Evolutionary conservation across 2,113 vertebrate species (phyloP).

Genomic region (Gasterosteus aculeatus): DNA sequence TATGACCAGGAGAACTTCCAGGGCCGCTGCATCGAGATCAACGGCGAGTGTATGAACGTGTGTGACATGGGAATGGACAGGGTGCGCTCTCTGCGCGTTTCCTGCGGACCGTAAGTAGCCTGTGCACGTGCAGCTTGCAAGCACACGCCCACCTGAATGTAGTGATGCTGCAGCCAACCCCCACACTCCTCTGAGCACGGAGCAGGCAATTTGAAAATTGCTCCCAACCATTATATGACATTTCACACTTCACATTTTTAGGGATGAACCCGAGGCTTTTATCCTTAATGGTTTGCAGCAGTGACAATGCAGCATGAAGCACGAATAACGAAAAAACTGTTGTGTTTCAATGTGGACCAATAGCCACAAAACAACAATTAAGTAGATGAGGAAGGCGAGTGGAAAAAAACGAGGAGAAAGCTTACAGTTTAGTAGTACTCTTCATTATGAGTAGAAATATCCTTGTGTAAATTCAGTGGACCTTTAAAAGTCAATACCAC

Average conservation of each 20-base stretch:
- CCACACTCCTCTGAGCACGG: conserved; percentile 35
- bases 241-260: conserved; percentile 46
- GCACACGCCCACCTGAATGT: background rate
- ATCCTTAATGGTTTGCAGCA: conserved; percentile 16
- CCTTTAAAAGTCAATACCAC: background rate
- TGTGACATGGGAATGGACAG: conserved; percentile 81
- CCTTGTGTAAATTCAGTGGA: background rate
- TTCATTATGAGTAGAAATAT: background rate
- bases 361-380: background rate
- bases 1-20: conserved; percentile 85
- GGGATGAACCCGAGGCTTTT: conserved; percentile 47
- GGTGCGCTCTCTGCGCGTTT: conserved; percentile 80
- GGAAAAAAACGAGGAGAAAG: background rate
- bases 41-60: conserved; percentile 77
- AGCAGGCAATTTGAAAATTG: conserved; percentile 31
- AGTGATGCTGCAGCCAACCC: conserved; percentile 14
- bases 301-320: conserved; percentile 11
- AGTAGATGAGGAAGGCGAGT: background rate
- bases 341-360: background rate
- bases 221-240: conserved; percentile 39
- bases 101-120: conserved; percentile 81
- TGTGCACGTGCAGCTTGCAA: background rate
- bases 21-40: conserved; percentile 81
- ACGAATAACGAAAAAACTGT: conserved; percentile 16
- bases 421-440: background rate